These are phyloP conservation scores for Idaea aversata DNA, from an alignment of 2,888 invertebrate species.

Conservation along the genomic window DNA sequence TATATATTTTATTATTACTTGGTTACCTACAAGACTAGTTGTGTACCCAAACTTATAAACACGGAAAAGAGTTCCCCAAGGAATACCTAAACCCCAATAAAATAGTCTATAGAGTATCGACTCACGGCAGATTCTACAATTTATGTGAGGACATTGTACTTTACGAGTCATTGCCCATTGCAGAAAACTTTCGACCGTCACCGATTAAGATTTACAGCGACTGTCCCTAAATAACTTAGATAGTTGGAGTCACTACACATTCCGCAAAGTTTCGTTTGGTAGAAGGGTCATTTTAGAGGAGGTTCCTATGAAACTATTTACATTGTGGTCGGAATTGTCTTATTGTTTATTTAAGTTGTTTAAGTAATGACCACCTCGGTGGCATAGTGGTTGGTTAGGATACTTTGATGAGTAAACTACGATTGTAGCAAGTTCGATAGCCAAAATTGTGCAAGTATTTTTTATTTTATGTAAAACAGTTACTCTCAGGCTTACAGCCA, in stretches of 20 bases:
- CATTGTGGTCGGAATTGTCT: constrained; percentile 17
- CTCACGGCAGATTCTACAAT: constrained; percentile 46
- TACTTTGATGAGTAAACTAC: too few species aligned
- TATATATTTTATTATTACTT: too few species aligned
- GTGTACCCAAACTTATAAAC: background rate
- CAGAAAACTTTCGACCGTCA: constrained; percentile 55
- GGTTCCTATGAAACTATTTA: constrained; percentile 27
- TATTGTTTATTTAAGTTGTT: background rate
- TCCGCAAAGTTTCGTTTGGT: constrained; percentile 42
- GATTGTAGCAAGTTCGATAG: too few species aligned
- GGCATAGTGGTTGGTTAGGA: too few species aligned
- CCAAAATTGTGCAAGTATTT: too few species aligned
- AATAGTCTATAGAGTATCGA: constrained; percentile 24
- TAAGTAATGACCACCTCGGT: background rate
- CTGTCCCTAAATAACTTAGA: constrained; percentile 70
- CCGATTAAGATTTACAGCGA: constrained; percentile 74
- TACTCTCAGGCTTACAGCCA: too few species aligned
- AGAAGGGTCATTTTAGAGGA: constrained; percentile 43
- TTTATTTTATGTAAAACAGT: too few species aligned
- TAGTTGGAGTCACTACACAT: constrained; percentile 54
- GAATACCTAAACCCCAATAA: constrained; percentile 11
- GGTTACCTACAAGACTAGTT: constrained; percentile 7
- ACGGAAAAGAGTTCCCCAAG: background rate
- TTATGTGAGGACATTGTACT: constrained; percentile 62
- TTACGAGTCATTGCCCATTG: constrained; percentile 74